phyloP scores from a whole-genome alignment of 2,797 vertebrate genomes.

The Chaetodon trifasciatus region DNA sequence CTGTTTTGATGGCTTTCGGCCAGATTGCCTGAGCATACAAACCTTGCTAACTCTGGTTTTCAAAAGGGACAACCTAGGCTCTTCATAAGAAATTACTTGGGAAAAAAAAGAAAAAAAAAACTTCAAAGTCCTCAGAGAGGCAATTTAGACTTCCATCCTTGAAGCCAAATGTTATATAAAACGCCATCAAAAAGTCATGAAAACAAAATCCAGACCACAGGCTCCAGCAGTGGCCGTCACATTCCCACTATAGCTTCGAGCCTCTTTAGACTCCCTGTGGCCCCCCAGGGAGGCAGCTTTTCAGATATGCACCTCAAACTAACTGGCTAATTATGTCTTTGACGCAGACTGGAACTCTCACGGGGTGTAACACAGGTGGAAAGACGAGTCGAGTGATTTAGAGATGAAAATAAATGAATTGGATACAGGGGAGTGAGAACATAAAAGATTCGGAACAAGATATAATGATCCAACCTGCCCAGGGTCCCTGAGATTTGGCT shows the following conservation, averaged over 20 bases:
- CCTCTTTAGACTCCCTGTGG: constrained; percentile 8
- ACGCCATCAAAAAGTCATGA: constrained; percentile 27
- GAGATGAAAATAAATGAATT: constrained; percentile 20
- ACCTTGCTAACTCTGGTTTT: not conserved
- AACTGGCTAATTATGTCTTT: constrained; percentile 56
- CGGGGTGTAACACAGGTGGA: constrained; percentile 15
- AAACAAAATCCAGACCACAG: constrained; percentile 9
- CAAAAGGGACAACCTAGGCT: not conserved
- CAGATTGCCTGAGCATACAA: constrained; percentile 6
- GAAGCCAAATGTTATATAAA: constrained; percentile 23
- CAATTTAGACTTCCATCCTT: constrained; percentile 23
- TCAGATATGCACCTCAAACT: constrained; percentile 27
- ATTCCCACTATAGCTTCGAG: not conserved
- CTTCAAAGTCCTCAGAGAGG: constrained; percentile 8
- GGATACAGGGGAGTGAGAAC: not conserved
- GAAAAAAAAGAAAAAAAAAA: constrained; percentile 18
- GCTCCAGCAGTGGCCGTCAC: not conserved
- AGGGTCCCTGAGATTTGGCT: not conserved
- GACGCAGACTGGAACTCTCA: constrained; percentile 48
- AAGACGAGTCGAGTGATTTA: constrained; percentile 16
- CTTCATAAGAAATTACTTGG: not conserved
- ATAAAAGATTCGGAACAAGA: constrained; percentile 17
- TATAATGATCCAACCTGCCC: constrained; percentile 13
- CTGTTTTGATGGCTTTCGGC: not conserved
- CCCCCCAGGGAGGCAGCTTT: constrained; percentile 12